phyloP scores from a whole-genome alignment of 2,888 invertebrate genomes.

The Drosophila subsilvestris region DNA sequence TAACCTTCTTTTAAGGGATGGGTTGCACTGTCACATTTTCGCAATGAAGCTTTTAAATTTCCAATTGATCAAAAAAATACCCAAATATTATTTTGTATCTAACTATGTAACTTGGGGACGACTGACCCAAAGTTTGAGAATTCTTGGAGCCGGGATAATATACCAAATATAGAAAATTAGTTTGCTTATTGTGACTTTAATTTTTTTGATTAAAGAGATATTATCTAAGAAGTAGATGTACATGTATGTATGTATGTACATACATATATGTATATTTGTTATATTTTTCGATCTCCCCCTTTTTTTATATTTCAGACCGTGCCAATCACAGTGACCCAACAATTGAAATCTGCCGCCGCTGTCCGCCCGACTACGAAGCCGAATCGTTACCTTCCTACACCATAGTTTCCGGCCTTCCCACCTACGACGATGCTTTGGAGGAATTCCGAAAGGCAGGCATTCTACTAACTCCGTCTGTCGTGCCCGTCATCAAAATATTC shows the following conservation, averaged over 20 bases:
- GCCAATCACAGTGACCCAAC: constrained; percentile 79
- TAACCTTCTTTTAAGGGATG: constrained; percentile 75
- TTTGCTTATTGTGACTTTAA: constrained; percentile 61
- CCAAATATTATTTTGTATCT: not conserved
- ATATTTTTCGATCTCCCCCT: not conserved
- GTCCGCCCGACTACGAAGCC: constrained; percentile 83
- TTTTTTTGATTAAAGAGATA: constrained; percentile 4
- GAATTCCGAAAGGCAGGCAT: constrained; percentile 85
- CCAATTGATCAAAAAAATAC: constrained; percentile 59
- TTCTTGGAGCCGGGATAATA: not conserved
- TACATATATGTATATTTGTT: too few species aligned
- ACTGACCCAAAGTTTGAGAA: not conserved
- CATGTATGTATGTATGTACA: too few species aligned
- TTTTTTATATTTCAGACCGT: constrained; percentile 84
- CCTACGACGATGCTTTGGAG: constrained; percentile 87
- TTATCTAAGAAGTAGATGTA: not conserved
- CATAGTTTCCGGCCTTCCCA: constrained; percentile 87
- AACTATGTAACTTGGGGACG: not conserved
- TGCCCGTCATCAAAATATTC: constrained; percentile 83
- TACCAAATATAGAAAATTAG: constrained; percentile 50
- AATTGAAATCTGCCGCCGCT: constrained; percentile 82
- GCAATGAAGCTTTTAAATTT: constrained; percentile 60
- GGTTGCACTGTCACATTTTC: constrained; percentile 61
- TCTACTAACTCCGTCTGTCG: constrained; percentile 77
- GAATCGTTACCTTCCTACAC: constrained; percentile 87